phyloP scores from a whole-genome alignment of 1,140 invertebrate genomes.

The Gryllus bimaculatus region DNA sequence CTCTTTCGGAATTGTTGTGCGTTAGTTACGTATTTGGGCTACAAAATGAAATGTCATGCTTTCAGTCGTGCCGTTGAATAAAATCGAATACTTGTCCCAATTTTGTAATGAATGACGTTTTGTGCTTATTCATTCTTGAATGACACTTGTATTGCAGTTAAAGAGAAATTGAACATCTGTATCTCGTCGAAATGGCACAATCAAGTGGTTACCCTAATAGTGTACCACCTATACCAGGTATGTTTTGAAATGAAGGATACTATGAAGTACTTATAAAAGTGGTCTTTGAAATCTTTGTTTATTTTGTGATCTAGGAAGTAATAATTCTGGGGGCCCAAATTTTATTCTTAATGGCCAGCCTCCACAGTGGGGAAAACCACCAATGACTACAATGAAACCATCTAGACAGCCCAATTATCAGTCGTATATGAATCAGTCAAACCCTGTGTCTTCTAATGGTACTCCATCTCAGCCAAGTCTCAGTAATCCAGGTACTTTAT shows the following conservation, averaged over 20 bases:
- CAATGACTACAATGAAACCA: not conserved
- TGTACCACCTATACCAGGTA: conserved; percentile 6
- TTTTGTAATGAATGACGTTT: too few species aligned
- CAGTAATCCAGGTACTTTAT: conserved; percentile 8
- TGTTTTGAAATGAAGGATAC: not conserved
- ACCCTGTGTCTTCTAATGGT: conserved; percentile 9
- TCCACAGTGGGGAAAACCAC: conserved; percentile 9
- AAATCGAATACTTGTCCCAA: too few species aligned
- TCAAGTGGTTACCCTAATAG: conserved; percentile 9
- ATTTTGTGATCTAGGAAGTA: not conserved
- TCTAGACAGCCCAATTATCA: not conserved
- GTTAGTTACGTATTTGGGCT: too few species aligned
- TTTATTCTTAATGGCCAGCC: conserved; percentile 16
- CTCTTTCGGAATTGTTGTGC: too few species aligned
- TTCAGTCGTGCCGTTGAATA: too few species aligned
- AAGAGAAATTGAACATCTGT: not conserved
- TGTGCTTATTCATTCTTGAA: too few species aligned
- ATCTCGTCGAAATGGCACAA: not conserved
- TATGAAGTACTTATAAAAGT: not conserved
- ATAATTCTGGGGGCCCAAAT: not conserved
- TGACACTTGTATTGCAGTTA: not conserved
- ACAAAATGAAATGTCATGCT: too few species aligned
- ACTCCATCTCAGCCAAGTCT: conserved; percentile 7
- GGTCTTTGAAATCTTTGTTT: not conserved
- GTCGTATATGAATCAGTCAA: not conserved